These are phyloP conservation scores for Hycleus phaleratus DNA, from an alignment of 1,140 invertebrate genomes.

Conservation along the genomic window DNA sequence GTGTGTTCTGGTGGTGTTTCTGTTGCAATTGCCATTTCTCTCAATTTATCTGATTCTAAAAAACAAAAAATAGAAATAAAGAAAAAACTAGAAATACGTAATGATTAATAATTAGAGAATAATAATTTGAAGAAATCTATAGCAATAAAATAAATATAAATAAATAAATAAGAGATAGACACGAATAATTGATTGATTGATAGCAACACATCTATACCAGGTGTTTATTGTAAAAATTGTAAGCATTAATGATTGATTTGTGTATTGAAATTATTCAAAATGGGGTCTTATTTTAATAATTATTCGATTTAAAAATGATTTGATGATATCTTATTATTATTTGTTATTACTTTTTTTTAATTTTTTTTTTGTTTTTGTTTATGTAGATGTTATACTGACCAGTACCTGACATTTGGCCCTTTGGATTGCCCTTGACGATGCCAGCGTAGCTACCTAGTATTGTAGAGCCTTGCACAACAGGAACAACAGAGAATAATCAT, in stretches of 20 bases:
- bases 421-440: slow-evolving; percentile 50
- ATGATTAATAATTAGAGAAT: not conserved
- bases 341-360: too few species aligned
- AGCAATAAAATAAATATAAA: not conserved
- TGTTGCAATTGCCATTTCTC: slow-evolving; percentile 61
- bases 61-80: not conserved
- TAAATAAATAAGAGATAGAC: not conserved
- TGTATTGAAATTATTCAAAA: not conserved
- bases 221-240: not conserved
- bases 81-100: not conserved
- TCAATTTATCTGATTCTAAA: slow-evolving; percentile 72
- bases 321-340: not conserved
- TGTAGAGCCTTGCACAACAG: slow-evolving; percentile 37
- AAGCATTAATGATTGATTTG: not conserved
- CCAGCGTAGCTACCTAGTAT: slow-evolving; percentile 53
- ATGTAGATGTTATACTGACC: slow-evolving; percentile 37
- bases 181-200: too few species aligned
- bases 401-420: slow-evolving; percentile 54
- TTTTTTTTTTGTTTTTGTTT: not conserved
- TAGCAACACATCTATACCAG: not conserved
- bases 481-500: slow-evolving; percentile 38
- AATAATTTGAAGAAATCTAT: not conserved
- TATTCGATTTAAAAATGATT: not conserved
- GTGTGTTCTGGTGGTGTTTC: slow-evolving; percentile 55
- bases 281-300: not conserved